phyloP scores from a whole-genome alignment of 30 jellyfish, hydroid and myxozoan genomes.

The Mastigias papua region DNA sequence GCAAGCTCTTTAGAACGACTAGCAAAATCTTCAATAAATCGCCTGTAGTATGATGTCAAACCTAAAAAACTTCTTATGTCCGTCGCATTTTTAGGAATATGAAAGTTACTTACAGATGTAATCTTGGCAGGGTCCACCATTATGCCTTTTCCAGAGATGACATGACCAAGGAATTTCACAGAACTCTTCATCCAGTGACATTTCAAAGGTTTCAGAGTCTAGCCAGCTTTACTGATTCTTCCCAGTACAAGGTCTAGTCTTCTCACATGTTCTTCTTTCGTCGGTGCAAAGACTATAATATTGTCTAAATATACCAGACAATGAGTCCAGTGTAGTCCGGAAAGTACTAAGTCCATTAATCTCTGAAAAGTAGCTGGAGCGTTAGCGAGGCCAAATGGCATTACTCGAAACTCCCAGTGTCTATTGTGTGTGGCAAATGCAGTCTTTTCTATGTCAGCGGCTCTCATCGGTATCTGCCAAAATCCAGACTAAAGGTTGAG shows the following conservation, averaged over 20 bases:
- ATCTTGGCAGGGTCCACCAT: constrained; percentile 51
- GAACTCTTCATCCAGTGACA: constrained; percentile 49
- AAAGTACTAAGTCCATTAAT: constrained; percentile 44
- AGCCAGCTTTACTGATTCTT: constrained; percentile 53
- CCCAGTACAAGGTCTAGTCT: constrained; percentile 46
- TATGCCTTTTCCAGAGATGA: constrained; percentile 38
- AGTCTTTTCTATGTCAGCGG: constrained; percentile 42
- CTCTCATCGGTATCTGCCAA: constrained; percentile 70
- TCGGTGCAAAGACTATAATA: constrained; percentile 47
- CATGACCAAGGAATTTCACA: constrained; percentile 66
- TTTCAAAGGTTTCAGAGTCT: constrained; percentile 41
- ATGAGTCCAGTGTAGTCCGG: constrained; percentile 53
- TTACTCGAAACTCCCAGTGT: constrained; percentile 44
- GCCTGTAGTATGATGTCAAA: constrained; percentile 38
- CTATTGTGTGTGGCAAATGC: constrained; percentile 64
- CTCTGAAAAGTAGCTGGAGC: constrained; percentile 80
- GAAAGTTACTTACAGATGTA: constrained; percentile 27
- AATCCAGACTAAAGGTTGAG: constrained; percentile 65
- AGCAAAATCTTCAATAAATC: constrained; percentile 50
- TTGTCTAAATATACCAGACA: constrained; percentile 68
- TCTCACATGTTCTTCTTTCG: constrained; percentile 43
- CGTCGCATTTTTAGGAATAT: constrained; percentile 17
- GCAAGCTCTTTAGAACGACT: constrained; percentile 32
- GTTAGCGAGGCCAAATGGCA: constrained; percentile 70
- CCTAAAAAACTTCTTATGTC: constrained; percentile 52